Evolutionary conservation across 2,113 vertebrate genomes (phyloP).

Genomic region (Pycnonotus jocosus): DNA sequence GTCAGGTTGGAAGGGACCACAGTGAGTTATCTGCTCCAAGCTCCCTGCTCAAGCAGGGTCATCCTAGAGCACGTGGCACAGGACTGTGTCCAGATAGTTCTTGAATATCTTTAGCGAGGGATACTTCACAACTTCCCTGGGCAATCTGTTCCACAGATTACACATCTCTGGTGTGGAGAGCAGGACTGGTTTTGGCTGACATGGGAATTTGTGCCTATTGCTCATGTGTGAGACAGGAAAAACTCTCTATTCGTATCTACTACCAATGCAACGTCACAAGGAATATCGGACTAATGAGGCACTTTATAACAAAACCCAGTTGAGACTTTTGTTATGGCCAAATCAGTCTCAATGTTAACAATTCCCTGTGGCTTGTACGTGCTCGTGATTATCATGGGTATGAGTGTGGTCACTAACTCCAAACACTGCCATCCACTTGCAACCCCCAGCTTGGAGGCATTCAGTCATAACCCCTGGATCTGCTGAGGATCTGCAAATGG

Average conservation of each 20-base stretch:
- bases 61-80: neutral
- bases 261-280: neutral
- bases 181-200: neutral
- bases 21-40: neutral
- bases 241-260: neutral
- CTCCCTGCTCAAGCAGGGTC: neutral
- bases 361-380: neutral
- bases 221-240: neutral
- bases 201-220: neutral
- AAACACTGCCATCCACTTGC: neutral
- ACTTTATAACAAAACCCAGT: neutral
- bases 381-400: neutral
- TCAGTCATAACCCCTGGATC: constrained; percentile 30
- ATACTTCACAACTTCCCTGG: neutral
- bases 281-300: constrained; percentile 47
- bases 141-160: neutral
- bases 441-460: neutral
- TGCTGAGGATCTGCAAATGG: constrained; percentile 42
- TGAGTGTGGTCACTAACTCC: constrained; percentile 32
- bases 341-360: constrained; percentile 28
- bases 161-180: neutral
- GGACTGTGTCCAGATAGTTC: neutral
- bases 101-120: neutral
- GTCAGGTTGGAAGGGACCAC: neutral
- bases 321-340: constrained; percentile 34